A percentile compares a stretch with the other conserved stretches of the same genome.
phyloP scores from a whole-genome alignment of 2,888 invertebrate genomes.

The Phania funesta region DNA sequence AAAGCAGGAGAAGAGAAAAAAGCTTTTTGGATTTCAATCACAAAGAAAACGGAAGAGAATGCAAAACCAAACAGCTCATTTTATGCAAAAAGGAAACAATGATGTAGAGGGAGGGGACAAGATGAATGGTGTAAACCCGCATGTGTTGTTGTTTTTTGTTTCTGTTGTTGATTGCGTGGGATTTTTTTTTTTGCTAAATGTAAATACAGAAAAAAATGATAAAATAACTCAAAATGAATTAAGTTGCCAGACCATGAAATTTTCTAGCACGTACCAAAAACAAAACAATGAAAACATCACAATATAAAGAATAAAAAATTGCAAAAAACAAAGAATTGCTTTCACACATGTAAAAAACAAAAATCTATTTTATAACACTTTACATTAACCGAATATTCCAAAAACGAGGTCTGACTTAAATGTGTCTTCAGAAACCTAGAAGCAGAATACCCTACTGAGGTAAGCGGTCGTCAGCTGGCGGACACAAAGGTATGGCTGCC shows the following conservation, averaged over 20 bases:
- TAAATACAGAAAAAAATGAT: constrained; percentile 72
- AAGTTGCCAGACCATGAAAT: constrained; percentile 79
- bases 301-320: constrained; percentile 1
- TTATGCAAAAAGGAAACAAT: constrained; percentile 23
- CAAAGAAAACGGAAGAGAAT: constrained; percentile 52
- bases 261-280: constrained; percentile 76
- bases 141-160: constrained; percentile 10
- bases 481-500: too few relatives aligned
- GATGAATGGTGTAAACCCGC: constrained; percentile 4
- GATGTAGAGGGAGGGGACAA: neutral
- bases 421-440: neutral
- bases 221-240: constrained; percentile 73
- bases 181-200: constrained; percentile 77
- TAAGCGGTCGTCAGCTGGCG: too few relatives aligned
- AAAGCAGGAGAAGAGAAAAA: constrained; percentile 4
- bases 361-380: constrained; percentile 13
- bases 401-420: neutral
- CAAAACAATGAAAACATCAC: constrained; percentile 9
- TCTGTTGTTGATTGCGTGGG: constrained; percentile 56
- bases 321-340: constrained; percentile 15
- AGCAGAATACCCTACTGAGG: too few relatives aligned
- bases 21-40: constrained; percentile 31
- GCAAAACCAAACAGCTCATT: constrained; percentile 28
- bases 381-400: neutral
- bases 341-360: neutral